These are phyloP conservation scores for Lacerta bilineata DNA, from an alignment of 2,797 vertebrate species.

Conservation along the genomic window DNA sequence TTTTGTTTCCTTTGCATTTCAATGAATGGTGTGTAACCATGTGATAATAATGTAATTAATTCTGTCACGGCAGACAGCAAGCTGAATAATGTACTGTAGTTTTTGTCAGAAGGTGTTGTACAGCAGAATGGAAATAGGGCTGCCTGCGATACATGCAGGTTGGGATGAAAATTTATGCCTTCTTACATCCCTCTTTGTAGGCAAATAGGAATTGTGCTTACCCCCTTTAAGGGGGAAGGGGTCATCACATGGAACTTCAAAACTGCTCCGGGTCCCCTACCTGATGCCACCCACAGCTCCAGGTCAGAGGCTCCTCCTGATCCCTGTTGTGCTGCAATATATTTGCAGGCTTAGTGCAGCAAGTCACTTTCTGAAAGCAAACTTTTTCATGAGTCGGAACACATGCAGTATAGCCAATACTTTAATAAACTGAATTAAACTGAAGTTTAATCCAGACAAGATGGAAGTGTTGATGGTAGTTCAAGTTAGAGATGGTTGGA, in stretches of 20 bases:
- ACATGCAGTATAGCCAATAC: neutral
- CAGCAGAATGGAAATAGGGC: no score
- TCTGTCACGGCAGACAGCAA: no score
- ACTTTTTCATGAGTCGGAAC: constrained; percentile 6
- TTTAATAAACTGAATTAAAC: neutral
- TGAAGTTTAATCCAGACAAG: neutral
- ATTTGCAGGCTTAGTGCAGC: neutral
- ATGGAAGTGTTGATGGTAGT: neutral
- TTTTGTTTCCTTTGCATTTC: no score
- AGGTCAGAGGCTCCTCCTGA: neutral
- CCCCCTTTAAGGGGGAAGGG: neutral
- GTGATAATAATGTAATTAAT: no score
- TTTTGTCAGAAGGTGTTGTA: no score
- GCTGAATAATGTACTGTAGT: no score
- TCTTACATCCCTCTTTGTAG: no score
- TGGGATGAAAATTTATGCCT: no score
- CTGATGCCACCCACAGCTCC: no score
- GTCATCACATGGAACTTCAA: neutral
- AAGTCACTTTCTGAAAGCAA: neutral
- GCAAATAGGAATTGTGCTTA: neutral
- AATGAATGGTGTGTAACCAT: no score
- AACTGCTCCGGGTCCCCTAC: no score
- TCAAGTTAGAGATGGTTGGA: neutral
- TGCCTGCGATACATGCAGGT: no score
- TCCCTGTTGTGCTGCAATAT: neutral